Evolutionary conservation across 2,797 vertebrate species (phyloP).

Genomic region (Simalia tracyae): DNA sequence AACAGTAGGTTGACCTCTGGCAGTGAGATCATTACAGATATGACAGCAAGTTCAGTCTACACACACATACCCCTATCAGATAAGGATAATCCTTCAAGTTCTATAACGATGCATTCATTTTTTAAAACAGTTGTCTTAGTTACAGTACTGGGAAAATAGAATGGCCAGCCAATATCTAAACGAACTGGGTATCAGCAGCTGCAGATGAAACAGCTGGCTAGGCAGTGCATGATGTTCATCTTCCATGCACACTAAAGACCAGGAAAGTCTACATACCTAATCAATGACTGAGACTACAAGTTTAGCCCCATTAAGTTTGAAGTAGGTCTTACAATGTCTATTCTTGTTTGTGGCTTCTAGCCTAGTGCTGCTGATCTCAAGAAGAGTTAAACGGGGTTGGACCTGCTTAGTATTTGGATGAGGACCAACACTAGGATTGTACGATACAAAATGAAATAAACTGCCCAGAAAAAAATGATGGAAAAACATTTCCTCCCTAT

Average conservation of each 20-base stretch:
- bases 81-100: no score
- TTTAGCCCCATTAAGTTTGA: not conserved
- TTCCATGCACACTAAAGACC: not conserved
- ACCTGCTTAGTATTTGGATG: not conserved
- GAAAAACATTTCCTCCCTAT: not conserved
- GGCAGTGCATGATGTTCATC: not conserved
- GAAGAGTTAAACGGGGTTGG: not conserved
- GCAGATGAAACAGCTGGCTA: not conserved
- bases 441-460: not conserved
- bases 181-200: not conserved
- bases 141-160: not conserved
- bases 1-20: no score
- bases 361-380: not conserved
- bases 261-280: not conserved
- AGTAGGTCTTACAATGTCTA: not conserved
- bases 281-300: not conserved
- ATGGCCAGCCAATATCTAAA: no score
- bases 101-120: no score
- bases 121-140: no score
- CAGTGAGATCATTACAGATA: no score
- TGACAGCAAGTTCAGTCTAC: no score
- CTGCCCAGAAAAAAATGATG: not conserved
- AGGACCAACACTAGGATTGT: not conserved
- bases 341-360: not conserved
- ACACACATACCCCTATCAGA: no score